Conservation (phyloP, 2,113 vertebrate species). For the Chinchilla lanigera region DNA sequence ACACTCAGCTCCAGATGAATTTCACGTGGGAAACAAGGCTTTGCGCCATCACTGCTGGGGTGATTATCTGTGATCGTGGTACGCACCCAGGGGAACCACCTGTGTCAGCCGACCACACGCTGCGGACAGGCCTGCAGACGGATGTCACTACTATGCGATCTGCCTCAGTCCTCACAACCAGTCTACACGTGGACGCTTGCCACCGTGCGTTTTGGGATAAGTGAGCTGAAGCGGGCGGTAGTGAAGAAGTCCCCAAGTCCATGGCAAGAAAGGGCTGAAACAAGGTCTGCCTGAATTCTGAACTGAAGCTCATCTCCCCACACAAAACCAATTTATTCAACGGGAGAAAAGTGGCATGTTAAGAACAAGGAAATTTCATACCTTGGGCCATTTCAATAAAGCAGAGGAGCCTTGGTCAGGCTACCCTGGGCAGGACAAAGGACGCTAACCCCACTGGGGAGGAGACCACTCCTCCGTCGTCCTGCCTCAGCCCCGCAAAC, state of each 20-base stretch:
- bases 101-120: not conserved
- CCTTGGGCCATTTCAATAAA: not conserved
- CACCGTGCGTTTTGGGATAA: not conserved
- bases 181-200: not conserved
- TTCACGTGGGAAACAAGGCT: not conserved
- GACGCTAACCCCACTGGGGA: not conserved
- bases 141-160: not conserved
- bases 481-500: too few species aligned
- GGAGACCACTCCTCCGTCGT: not conserved
- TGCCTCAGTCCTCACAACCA: not conserved
- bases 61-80: not conserved
- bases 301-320: not conserved
- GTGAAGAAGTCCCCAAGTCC: conserved; percentile 8
- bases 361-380: not conserved
- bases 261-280: not conserved
- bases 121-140: not conserved
- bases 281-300: conserved; percentile 9
- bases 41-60: rapidly evolving
- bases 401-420: not conserved
- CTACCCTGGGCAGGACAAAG: not conserved
- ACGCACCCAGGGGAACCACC: not conserved
- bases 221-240: not conserved
- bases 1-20: not conserved
- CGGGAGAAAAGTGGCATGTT: not conserved
- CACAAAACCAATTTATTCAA: not conserved